Percentiles rank a stretch among this genome's conserved stretches.
Evolutionary conservation across 2,113 vertebrate genomes (phyloP).

Genomic region (Sinocyclocheilus maitianheensis): DNA sequence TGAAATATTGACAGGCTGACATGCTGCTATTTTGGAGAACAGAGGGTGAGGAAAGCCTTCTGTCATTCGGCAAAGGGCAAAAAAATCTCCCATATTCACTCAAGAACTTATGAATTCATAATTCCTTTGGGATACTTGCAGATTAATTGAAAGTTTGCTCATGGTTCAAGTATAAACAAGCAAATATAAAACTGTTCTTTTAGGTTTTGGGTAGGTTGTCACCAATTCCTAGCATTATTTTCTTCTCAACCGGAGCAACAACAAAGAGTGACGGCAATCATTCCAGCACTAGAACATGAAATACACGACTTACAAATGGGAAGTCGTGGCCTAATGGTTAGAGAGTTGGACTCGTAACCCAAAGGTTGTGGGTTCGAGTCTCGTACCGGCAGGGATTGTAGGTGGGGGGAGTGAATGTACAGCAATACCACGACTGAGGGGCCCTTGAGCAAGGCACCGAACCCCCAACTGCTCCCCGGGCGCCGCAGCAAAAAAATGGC

Average conservation of each 20-base stretch:
- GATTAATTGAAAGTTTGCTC: constrained; percentile 11
- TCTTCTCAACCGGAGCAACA: constrained; percentile 18
- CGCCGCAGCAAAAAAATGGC: too few species aligned
- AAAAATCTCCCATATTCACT: not conserved
- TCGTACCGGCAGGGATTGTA: too few species aligned
- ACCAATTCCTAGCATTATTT: not conserved
- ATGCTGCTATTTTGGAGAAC: constrained; percentile 16
- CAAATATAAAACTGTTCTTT: constrained; percentile 38
- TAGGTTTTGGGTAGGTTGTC: not conserved
- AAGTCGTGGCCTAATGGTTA: too few species aligned
- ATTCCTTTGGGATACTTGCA: constrained; percentile 5
- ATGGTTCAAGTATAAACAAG: constrained; percentile 18
- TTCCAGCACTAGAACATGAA: not conserved
- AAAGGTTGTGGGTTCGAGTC: too few species aligned
- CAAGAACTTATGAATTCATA: not conserved
- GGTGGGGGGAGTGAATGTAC: too few species aligned
- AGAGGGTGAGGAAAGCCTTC: constrained; percentile 14
- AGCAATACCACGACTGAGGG: too few species aligned
- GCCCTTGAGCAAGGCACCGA: too few species aligned
- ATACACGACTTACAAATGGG: not conserved
- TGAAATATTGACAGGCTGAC: constrained; percentile 28
- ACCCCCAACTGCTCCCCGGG: too few species aligned
- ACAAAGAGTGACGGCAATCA: not conserved
- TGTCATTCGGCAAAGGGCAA: not conserved
- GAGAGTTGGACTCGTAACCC: too few species aligned